These are phyloP conservation scores for Squalus acanthias DNA, from an alignment of 2,797 vertebrate species.

Conservation along the genomic window DNA sequence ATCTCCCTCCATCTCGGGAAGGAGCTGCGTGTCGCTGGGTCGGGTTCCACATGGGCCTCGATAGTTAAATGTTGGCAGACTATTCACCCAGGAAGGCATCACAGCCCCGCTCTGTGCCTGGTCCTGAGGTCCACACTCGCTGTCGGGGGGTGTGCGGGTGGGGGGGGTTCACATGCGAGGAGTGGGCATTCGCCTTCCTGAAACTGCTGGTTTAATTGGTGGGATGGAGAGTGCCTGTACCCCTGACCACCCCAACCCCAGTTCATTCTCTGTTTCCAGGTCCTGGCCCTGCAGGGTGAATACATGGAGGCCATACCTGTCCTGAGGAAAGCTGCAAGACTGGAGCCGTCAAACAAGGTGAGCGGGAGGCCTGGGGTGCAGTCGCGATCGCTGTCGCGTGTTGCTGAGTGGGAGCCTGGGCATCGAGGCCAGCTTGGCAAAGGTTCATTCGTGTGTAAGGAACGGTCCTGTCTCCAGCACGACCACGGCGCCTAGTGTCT, in stretches of 20 bases:
- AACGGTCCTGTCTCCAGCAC: too few species aligned
- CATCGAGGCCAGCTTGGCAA: not conserved
- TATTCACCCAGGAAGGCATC: not conserved
- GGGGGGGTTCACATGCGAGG: too few species aligned
- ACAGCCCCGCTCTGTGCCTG: too few species aligned
- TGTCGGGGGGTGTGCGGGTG: too few species aligned
- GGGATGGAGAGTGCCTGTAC: not conserved
- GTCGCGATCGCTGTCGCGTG: not conserved
- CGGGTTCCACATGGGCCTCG: not conserved
- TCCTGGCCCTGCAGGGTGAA: slow-evolving; percentile 82
- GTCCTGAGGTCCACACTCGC: not conserved
- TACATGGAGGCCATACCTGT: slow-evolving; percentile 81
- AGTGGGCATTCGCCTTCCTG: not conserved
- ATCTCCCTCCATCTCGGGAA: not conserved
- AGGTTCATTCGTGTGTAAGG: not conserved
- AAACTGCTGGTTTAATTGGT: not conserved
- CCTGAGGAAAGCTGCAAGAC: slow-evolving; percentile 77
- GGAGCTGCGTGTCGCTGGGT: not conserved
- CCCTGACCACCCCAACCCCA: not conserved
- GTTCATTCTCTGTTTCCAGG: slow-evolving; percentile 55
- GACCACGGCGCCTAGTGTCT: too few species aligned
- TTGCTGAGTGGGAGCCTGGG: not conserved
- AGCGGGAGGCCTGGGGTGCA: not conserved
- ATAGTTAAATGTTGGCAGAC: not conserved
- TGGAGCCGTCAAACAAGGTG: slow-evolving; percentile 95